Conservation (phyloP, 1,140 invertebrate genomes). For the Formica selysi region DNA sequence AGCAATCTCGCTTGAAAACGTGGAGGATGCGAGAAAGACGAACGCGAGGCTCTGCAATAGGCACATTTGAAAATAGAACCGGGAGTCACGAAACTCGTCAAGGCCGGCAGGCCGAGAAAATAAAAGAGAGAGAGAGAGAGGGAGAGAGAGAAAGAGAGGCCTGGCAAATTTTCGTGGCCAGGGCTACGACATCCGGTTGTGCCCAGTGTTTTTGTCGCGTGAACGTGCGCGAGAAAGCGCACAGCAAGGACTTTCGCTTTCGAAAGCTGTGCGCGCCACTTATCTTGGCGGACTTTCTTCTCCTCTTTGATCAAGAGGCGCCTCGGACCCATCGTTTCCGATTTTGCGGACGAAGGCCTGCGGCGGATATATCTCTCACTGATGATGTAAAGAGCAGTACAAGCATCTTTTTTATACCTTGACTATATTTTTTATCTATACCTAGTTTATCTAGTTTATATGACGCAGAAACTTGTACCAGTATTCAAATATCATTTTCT, state of each 20-base stretch:
- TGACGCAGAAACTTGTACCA: neutral
- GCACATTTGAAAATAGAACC: slow-evolving; percentile 77
- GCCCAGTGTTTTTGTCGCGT: slow-evolving; percentile 73
- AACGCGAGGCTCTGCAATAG: slow-evolving; percentile 52
- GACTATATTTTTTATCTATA: neutral
- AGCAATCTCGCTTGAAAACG: neutral
- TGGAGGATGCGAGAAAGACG: slow-evolving; percentile 34
- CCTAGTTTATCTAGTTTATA: neutral
- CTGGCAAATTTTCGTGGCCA: slow-evolving; percentile 76
- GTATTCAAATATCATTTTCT: neutral
- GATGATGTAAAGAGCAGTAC: neutral
- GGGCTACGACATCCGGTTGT: slow-evolving; percentile 69
- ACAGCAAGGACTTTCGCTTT: slow-evolving; percentile 79
- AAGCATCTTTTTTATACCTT: neutral
- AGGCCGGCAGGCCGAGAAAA: slow-evolving; percentile 66
- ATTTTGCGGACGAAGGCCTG: slow-evolving; percentile 23
- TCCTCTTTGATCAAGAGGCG: slow-evolving; percentile 10
- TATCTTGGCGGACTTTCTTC: slow-evolving; percentile 71
- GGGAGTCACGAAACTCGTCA: slow-evolving; percentile 69
- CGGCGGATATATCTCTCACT: neutral
- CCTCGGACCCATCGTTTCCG: neutral
- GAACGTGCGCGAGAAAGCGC: slow-evolving; percentile 43
- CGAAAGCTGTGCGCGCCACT: slow-evolving; percentile 75
- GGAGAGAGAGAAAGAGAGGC: slow-evolving; percentile 28
- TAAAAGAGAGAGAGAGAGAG: slow-evolving; percentile 8